phyloP scores from a whole-genome alignment of 2,888 invertebrate genomes.

The Teleiodes luculella region DNA sequence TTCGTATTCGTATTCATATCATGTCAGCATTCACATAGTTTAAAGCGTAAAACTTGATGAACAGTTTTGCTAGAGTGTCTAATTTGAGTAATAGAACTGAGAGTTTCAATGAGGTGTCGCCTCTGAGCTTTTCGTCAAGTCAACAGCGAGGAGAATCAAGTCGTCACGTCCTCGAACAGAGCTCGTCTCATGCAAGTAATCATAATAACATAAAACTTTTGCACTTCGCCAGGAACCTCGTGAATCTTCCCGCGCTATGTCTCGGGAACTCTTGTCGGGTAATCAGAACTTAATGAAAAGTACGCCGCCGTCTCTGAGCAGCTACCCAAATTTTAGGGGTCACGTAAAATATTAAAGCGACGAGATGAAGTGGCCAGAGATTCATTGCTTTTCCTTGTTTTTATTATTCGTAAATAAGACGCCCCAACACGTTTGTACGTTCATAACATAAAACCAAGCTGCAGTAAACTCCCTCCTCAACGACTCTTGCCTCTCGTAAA shows the following conservation, averaged over 20 bases:
- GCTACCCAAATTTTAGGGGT: conserved; percentile 72
- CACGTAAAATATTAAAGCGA: conserved; percentile 78
- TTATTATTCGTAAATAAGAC: conserved; percentile 77
- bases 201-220: conserved; percentile 76
- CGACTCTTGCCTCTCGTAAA: conserved; percentile 55
- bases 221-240: conserved; percentile 69
- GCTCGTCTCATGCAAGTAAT: conserved; percentile 68
- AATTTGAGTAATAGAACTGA: not conserved
- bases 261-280: conserved; percentile 61
- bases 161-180: conserved; percentile 51
- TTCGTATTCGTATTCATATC: no score
- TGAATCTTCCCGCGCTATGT: conserved; percentile 58
- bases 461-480: conserved; percentile 61
- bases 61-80: not conserved
- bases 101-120: not conserved
- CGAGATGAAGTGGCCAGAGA: conserved; percentile 76
- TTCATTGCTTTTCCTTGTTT: conserved; percentile 76
- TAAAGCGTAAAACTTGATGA: not conserved
- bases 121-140: not conserved
- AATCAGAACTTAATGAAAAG: conserved; percentile 77
- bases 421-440: conserved; percentile 61
- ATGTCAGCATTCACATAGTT: not conserved
- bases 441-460: conserved; percentile 70
- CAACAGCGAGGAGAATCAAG: conserved; percentile 25
- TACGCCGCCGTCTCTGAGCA: conserved; percentile 58